A percentile compares a stretch with the other conserved stretches of the same genome.
Conservation (phyloP, 2,888 invertebrate species). For the Agrotis exclamationis region DNA sequence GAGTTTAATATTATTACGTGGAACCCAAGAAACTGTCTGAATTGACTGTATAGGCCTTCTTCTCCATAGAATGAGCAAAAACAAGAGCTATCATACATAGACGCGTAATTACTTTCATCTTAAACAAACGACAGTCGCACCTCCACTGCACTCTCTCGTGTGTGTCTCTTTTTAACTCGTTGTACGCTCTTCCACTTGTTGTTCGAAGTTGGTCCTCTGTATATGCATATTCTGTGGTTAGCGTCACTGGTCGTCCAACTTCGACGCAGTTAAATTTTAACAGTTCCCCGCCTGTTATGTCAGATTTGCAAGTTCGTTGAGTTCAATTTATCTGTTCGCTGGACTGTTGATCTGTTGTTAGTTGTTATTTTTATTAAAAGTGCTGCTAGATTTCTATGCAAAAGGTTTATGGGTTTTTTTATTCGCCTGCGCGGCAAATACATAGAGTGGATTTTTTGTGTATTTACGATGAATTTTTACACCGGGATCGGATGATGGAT, state of each 20-base stretch:
- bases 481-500: no score
- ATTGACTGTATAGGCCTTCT: no score
- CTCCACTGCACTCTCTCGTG: background rate
- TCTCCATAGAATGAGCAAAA: no score
- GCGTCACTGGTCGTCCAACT: conserved; percentile 42
- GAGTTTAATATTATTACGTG: no score
- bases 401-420: background rate
- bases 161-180: background rate
- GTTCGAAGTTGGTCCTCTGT: background rate
- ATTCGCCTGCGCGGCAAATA: no score
- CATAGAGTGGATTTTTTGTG: no score
- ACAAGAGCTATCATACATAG: background rate
- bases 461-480: no score
- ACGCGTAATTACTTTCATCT: background rate
- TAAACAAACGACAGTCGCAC: background rate
- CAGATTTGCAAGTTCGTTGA: conserved; percentile 41
- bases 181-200: background rate
- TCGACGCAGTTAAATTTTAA: conserved; percentile 51
- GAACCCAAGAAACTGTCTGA: no score
- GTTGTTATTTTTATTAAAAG: conserved; percentile 7
- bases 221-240: background rate
- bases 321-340: conserved; percentile 43
- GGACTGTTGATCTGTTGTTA: conserved; percentile 20
- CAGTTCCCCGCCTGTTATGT: conserved; percentile 38
- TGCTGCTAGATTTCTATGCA: background rate